Conservation (phyloP, 2,113 vertebrate genomes). For the Siniperca chuatsi region DNA sequence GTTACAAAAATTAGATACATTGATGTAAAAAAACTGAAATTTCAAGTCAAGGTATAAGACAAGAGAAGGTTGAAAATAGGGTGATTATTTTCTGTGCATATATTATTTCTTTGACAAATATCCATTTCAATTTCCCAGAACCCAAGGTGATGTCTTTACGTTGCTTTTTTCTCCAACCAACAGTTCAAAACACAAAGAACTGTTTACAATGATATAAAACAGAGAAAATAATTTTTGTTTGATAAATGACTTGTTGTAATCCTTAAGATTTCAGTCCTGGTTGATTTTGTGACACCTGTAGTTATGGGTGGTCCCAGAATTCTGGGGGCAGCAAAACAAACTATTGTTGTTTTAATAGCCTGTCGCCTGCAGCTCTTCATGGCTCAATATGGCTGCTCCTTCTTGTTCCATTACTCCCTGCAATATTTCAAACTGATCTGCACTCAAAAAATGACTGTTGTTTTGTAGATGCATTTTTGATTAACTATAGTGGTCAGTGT, state of each 20-base stretch:
- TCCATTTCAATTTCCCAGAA: neutral
- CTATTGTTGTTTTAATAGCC: too few relatives aligned
- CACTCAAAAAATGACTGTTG: too few relatives aligned
- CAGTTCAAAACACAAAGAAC: neutral
- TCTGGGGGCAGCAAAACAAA: too few relatives aligned
- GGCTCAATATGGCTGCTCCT: too few relatives aligned
- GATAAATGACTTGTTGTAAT: too few relatives aligned
- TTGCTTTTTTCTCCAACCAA: neutral
- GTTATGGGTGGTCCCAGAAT: too few relatives aligned
- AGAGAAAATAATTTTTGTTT: too few relatives aligned
- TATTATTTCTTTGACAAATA: neutral
- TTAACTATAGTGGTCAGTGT: too few relatives aligned
- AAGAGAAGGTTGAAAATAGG: neutral
- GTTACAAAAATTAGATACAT: neutral
- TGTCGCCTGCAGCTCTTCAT: too few relatives aligned
- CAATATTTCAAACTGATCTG: too few relatives aligned
- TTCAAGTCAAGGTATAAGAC: neutral
- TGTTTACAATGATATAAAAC: neutral
- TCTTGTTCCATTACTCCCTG: too few relatives aligned
- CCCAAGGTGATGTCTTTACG: neutral
- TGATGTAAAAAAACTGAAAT: neutral
- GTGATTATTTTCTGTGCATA: neutral
- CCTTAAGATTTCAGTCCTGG: neutral
- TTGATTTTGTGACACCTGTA: too few relatives aligned
- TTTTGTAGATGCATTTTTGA: neutral